Conservation (phyloP, 2,113 vertebrate species). For the Cathartes aura region DNA sequence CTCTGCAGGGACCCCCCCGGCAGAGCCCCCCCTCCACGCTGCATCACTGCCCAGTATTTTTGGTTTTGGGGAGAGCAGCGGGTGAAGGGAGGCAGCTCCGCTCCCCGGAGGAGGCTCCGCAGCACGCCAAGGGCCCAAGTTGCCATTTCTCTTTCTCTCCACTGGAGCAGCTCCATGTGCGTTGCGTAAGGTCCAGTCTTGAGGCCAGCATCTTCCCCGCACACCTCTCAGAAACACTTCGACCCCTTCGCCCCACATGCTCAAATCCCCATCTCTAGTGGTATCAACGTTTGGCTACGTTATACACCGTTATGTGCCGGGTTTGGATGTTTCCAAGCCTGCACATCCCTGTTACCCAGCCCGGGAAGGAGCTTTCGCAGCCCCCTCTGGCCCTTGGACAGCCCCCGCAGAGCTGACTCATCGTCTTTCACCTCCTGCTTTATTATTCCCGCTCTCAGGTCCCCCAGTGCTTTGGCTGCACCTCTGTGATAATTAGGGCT, state of each 20-base stretch:
- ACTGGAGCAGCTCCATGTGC: background rate
- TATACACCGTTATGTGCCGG: rapidly evolving
- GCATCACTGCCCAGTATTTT: background rate
- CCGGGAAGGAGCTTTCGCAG: background rate
- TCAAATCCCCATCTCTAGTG: too few species aligned
- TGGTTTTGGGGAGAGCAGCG: background rate
- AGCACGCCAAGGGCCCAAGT: background rate
- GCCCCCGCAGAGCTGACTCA: background rate
- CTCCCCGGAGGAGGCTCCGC: background rate
- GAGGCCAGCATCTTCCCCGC: background rate
- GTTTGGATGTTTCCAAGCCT: background rate
- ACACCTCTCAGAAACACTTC: background rate
- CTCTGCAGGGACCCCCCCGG: background rate
- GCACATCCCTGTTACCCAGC: background rate
- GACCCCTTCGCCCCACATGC: too few species aligned
- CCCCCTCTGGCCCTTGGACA: background rate
- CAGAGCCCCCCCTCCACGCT: background rate
- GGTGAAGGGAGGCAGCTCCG: background rate
- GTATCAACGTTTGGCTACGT: rapidly evolving
- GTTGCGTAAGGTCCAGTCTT: background rate
- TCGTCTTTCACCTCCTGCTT: background rate
- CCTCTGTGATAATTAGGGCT: background rate
- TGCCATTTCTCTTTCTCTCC: background rate
- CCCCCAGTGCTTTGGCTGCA: background rate
- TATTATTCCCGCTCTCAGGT: background rate